Evolutionary conservation across 2,113 vertebrate genomes (phyloP).

Genomic region (Puma concolor): DNA sequence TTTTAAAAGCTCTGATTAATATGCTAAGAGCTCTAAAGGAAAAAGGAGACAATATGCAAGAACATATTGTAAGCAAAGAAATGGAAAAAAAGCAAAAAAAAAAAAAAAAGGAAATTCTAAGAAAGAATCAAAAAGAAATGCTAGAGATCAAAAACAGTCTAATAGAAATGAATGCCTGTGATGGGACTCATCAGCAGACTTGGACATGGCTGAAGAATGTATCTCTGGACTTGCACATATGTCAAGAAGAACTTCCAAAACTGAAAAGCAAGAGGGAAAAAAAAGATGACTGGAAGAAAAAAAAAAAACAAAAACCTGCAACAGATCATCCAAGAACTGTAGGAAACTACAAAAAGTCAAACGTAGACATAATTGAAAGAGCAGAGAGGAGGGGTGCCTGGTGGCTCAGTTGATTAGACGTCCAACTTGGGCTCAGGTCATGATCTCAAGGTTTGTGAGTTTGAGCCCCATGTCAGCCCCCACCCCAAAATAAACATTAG

Average conservation of each 20-base stretch:
- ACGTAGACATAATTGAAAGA: neutral
- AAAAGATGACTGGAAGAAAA: neutral
- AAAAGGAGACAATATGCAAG: neutral
- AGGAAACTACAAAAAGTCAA: neutral
- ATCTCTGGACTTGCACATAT: neutral
- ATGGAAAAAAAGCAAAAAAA: neutral
- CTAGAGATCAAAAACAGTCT: neutral
- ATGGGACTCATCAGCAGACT: neutral
- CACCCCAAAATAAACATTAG: too few relatives aligned
- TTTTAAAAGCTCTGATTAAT: constrained; percentile 1
- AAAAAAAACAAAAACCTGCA: neutral
- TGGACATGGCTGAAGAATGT: neutral
- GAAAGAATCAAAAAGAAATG: neutral
- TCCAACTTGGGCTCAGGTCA: too few relatives aligned
- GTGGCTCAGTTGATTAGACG: too few relatives aligned
- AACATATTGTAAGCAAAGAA: neutral
- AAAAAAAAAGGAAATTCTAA: neutral
- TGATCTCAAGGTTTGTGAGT: too few relatives aligned
- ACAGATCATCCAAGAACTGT: neutral
- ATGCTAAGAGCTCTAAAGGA: neutral
- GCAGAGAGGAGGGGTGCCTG: neutral
- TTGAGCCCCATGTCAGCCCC: too few relatives aligned
- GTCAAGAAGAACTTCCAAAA: neutral
- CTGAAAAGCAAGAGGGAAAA: constrained; percentile 2
- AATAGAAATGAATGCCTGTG: neutral